These are phyloP conservation scores for Ceratina japonica DNA, from an alignment of 1,140 invertebrate genomes.

Conservation along the genomic window DNA sequence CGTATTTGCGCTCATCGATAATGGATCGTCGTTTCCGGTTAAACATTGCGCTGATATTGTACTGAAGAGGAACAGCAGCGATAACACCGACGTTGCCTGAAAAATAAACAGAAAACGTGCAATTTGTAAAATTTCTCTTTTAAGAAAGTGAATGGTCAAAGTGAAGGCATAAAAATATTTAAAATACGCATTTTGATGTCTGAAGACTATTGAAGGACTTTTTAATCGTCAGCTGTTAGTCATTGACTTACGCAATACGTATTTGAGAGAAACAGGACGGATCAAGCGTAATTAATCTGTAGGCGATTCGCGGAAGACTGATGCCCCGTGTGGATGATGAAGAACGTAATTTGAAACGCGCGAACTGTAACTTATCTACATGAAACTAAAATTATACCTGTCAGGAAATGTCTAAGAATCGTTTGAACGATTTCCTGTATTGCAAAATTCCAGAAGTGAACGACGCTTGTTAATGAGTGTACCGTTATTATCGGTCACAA, in stretches of 20 bases:
- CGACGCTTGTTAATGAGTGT: conserved; percentile 1
- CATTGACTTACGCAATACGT: too few species aligned
- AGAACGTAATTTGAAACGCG: neutral
- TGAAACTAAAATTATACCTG: neutral
- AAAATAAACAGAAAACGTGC: conserved; percentile 11
- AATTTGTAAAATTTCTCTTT: neutral
- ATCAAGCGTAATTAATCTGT: too few species aligned
- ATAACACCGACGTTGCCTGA: conserved; percentile 49
- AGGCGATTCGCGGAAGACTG: too few species aligned
- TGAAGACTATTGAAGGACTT: too few species aligned
- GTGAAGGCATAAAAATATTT: too few species aligned
- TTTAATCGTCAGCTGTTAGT: too few species aligned
- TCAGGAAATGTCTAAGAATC: neutral
- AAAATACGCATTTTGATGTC: too few species aligned
- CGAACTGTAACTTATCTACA: neutral
- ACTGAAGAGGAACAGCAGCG: conserved; percentile 39
- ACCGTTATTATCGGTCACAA: neutral
- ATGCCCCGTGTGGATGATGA: too few species aligned
- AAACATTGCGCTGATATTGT: conserved; percentile 73
- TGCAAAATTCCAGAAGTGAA: conserved; percentile 5
- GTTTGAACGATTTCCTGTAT: conserved; percentile 11
- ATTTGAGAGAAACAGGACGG: too few species aligned
- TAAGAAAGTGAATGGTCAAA: too few species aligned
- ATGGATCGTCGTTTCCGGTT: conserved; percentile 73
- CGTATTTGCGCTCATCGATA: conserved; percentile 60